Evolutionary conservation across 2,888 invertebrate species (phyloP).

Genomic region (Diaperis boleti): DNA sequence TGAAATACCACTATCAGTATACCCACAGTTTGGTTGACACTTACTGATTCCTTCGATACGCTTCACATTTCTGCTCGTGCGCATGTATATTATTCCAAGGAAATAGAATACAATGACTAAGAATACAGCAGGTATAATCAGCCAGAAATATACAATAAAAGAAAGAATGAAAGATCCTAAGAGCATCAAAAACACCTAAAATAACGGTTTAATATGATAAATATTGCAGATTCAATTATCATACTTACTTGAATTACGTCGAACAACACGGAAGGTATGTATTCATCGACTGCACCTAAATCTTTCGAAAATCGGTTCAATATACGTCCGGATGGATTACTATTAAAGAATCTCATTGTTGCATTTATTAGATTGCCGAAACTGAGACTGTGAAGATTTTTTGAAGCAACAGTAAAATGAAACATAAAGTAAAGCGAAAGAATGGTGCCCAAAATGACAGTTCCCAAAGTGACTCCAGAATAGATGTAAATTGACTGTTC

Average conservation of each 20-base stretch:
- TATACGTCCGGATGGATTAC: conserved; percentile 63
- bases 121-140: conserved; percentile 74
- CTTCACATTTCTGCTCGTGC: conserved; percentile 81
- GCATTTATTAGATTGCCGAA: conserved; percentile 51
- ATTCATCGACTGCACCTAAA: conserved; percentile 73
- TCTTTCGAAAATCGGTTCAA: conserved; percentile 66
- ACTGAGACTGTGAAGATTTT: conserved; percentile 60
- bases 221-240: conserved; percentile 1
- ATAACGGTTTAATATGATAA: conserved; percentile 1
- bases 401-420: conserved; percentile 61
- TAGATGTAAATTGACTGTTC: conserved; percentile 66
- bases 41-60: conserved; percentile 77
- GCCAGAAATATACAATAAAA: conserved; percentile 77
- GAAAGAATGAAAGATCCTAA: conserved; percentile 82
- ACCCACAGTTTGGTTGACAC: conserved; percentile 51
- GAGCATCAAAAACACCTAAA: conserved; percentile 67
- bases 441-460: conserved; percentile 61
- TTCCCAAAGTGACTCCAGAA: conserved; percentile 64
- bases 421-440: conserved; percentile 61
- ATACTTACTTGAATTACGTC: conserved; percentile 61
- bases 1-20: conserved; percentile 56
- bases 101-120: conserved; percentile 75
- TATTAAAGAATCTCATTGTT: conserved; percentile 62
- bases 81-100: conserved; percentile 77
- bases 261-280: conserved; percentile 67